These are phyloP conservation scores for Hirtodrosophila trivittata DNA, from an alignment of 2,888 invertebrate genomes.

Conservation along the genomic window DNA sequence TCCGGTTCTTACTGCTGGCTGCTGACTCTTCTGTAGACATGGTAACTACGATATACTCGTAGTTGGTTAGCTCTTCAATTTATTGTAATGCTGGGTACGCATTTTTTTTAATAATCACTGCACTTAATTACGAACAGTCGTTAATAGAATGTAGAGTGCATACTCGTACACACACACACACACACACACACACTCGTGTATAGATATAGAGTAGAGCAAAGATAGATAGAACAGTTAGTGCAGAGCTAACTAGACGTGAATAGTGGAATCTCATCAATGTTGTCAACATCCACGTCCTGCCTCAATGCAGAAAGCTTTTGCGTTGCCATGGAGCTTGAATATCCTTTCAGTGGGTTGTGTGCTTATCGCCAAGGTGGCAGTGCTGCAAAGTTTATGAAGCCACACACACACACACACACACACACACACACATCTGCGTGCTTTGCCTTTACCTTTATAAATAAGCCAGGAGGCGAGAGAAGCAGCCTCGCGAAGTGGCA, in stretches of 20 bases:
- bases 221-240: background rate
- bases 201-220: background rate
- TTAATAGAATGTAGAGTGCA: slow-evolving; percentile 61
- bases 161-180: slow-evolving; percentile 11
- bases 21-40: no score
- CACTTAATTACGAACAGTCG: slow-evolving; percentile 55
- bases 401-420: slow-evolving; percentile 11
- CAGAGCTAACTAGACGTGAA: slow-evolving; percentile 30
- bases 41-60: background rate
- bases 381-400: slow-evolving; percentile 57
- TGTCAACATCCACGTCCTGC: slow-evolving; percentile 15
- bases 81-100: slow-evolving; percentile 14
- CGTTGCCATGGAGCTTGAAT: slow-evolving; percentile 34
- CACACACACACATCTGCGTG: slow-evolving; percentile 13
- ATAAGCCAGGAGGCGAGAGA: slow-evolving; percentile 24
- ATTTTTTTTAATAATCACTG: slow-evolving; percentile 47
- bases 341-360: slow-evolving; percentile 24
- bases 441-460: slow-evolving; percentile 44
- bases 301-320: slow-evolving; percentile 30
- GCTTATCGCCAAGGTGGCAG: slow-evolving; percentile 36
- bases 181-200: slow-evolving; percentile 5
- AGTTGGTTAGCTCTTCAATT: slow-evolving; percentile 13
- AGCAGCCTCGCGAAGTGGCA: no score
- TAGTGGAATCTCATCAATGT: slow-evolving; percentile 39
- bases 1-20: no score